Conservation (phyloP, 2,888 invertebrate species). For the Eilema caniola region DNA sequence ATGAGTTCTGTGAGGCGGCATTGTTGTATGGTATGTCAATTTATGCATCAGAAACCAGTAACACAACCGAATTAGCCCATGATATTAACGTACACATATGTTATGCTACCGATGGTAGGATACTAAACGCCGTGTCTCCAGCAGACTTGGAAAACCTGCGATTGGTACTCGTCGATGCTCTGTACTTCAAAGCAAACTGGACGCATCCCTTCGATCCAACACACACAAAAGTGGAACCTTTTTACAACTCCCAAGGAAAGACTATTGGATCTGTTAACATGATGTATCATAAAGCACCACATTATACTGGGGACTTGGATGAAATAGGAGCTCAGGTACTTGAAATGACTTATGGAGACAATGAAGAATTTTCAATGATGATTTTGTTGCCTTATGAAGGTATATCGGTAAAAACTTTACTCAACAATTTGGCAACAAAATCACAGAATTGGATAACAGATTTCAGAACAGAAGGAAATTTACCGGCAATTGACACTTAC, state of each 20-base stretch:
- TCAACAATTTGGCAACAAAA: constrained; percentile 80
- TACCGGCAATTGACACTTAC: constrained; percentile 86
- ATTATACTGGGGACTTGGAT: constrained; percentile 83
- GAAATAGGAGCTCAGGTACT: constrained; percentile 88
- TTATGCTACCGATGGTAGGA: constrained; percentile 89
- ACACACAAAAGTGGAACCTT: constrained; percentile 84
- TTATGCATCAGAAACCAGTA: constrained; percentile 85
- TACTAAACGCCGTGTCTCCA: constrained; percentile 88
- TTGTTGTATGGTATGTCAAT: constrained; percentile 84
- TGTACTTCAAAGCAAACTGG: constrained; percentile 92
- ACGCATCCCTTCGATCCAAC: constrained; percentile 88
- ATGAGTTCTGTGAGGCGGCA: constrained; percentile 77
- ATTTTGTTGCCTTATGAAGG: constrained; percentile 88
- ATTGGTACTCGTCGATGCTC: constrained; percentile 89
- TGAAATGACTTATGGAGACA: constrained; percentile 90
- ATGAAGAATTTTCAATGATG: constrained; percentile 88
- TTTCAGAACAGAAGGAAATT: constrained; percentile 74
- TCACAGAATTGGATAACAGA: constrained; percentile 83
- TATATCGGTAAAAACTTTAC: constrained; percentile 77
- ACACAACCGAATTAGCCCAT: constrained; percentile 79
- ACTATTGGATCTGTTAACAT: constrained; percentile 88
- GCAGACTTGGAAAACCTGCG: constrained; percentile 74
- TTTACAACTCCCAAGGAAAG: constrained; percentile 87
- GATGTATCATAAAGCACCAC: constrained; percentile 90
- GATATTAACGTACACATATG: constrained; percentile 90